phyloP scores from a whole-genome alignment of 2,797 vertebrate genomes.

The Neomorphus geoffroyi region DNA sequence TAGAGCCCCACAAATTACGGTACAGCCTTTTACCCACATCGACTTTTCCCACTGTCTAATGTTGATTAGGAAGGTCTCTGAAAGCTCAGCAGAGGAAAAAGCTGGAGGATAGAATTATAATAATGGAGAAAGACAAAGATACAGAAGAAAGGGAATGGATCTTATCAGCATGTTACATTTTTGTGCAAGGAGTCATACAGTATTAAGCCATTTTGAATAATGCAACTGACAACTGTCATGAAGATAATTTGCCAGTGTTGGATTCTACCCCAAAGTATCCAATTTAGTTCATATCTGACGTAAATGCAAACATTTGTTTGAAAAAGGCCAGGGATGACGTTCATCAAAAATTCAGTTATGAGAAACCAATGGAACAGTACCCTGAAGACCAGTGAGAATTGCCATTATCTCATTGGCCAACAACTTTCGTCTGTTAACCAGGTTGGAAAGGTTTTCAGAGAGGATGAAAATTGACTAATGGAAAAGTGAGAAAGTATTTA shows the following conservation, averaged over 20 bases:
- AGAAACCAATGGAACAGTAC: neutral
- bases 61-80: conserved; percentile 61
- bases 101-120: conserved; percentile 28
- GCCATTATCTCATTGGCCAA: neutral
- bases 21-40: neutral
- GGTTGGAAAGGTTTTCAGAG: neutral
- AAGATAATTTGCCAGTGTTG: neutral
- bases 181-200: neutral
- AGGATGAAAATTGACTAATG: neutral
- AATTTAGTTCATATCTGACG: neutral
- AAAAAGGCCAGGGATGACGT: neutral
- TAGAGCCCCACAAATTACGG: conserved; percentile 38
- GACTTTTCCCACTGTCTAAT: neutral
- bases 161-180: neutral
- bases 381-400: neutral
- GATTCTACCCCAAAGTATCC: neutral
- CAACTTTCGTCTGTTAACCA: neutral
- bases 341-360: neutral
- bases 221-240: neutral
- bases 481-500: neutral
- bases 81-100: conserved; percentile 55
- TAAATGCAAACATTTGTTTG: neutral
- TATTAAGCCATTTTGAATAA: conserved; percentile 23
- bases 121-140: conserved; percentile 40
- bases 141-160: neutral